Base-by-base conservation (phyloP, 2,888 invertebrate genomes). In the Hirtodrosophila alboralis region DNA sequence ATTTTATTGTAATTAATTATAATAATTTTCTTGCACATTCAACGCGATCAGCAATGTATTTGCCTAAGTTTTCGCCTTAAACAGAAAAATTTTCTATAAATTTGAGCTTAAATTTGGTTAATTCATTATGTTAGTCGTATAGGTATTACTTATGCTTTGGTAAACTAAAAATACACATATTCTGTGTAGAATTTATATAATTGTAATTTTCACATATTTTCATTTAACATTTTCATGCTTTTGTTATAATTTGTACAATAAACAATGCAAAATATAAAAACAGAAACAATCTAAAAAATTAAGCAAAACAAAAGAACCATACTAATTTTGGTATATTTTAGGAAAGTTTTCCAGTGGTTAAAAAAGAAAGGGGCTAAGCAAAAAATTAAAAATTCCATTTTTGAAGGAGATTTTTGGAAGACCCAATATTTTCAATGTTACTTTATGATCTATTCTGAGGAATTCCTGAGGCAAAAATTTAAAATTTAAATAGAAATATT, bases 1-100 rank as follows among this genome's bases (percentile, higher is more conserved):
- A 77, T 64, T 75, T 61, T 73, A 65, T 66, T 83, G 63, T 81
- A 78, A 78, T 72, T 78, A 70, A 67, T 69, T 60, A 62, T 53
- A 62, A 52, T 64, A 23, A 63, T 47, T 60, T 64, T 40, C 31
- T 44, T 38, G 53, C 59, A 75, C 59, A 40, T 52, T 60, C 13
- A 44, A 38, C 12, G 33, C 40, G n/a, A 62, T 72, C 26, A 58
- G 52, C 48, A 54, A 41, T 26, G 34, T 38, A 54, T 48, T 38
- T 56, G 67, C 60, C 33, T 62, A 10, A 47, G 30, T 28, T 51
- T 48, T 33, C 23, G 21, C n/a, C 18, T 49, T 13, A 54, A 41
- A 52, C 4, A 13, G 12, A 28, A 12, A 6, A 4, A n/a, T 27
- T 27, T 34, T 36, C 21, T 47, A 56, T 43, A 37, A 41, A 47